A percentile compares a stretch with the other conserved stretches of the same genome.
Conservation (phyloP, 1,140 invertebrate genomes). For the Drosophila tristis region DNA sequence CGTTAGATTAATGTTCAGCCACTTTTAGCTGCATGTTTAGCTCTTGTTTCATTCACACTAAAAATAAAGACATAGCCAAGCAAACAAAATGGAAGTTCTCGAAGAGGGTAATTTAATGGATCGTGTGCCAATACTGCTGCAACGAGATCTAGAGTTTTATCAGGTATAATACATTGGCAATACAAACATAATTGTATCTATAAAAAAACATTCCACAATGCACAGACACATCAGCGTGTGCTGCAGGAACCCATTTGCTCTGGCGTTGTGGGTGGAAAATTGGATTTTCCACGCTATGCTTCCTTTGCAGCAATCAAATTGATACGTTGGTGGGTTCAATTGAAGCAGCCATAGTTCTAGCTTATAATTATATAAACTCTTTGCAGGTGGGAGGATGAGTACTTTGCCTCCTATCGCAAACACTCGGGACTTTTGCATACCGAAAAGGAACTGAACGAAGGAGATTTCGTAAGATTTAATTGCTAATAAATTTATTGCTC, state of each 20-base stretch:
- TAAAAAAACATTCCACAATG: neutral
- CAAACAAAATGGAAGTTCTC: conserved; percentile 89
- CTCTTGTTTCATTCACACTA: neutral
- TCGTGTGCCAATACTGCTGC: conserved; percentile 90
- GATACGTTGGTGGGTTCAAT: conserved; percentile 87
- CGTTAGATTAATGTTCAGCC: conserved; percentile 8
- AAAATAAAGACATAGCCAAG: neutral
- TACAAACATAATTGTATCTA: neutral
- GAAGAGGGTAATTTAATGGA: conserved; percentile 94
- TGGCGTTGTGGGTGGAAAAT: conserved; percentile 89
- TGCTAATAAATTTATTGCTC: neutral
- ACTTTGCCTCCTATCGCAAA: conserved; percentile 85
- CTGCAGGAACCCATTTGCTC: conserved; percentile 90
- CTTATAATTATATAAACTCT: conserved; percentile 21
- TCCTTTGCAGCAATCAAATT: conserved; percentile 92
- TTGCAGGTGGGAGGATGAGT: conserved; percentile 82
- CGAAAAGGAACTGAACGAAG: conserved; percentile 73
- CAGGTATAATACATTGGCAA: conserved; percentile 85
- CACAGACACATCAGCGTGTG: conserved; percentile 89
- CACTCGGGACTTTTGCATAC: conserved; percentile 84
- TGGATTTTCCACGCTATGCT: conserved; percentile 91
- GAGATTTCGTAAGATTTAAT: conserved; percentile 65
- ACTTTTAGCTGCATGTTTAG: neutral
- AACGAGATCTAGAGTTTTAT: conserved; percentile 92
- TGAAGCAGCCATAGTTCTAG: neutral